Evolutionary conservation across 2,113 vertebrate genomes (phyloP).

Genomic region (Nibea coibor): DNA sequence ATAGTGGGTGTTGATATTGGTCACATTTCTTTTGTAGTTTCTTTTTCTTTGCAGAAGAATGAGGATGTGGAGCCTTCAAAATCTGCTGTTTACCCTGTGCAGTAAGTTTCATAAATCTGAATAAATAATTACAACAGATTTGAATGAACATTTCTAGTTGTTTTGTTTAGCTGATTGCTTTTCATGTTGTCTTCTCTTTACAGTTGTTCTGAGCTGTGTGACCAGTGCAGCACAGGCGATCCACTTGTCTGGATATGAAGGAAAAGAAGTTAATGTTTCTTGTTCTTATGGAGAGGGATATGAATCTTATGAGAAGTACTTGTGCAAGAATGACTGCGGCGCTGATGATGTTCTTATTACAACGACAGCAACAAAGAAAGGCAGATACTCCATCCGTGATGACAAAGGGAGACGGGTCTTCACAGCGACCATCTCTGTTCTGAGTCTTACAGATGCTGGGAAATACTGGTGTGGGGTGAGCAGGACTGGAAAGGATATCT

Average conservation of each 20-base stretch:
- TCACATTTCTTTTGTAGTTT: background rate
- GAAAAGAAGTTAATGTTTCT: background rate
- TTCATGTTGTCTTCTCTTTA: background rate
- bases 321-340: constrained; percentile 42
- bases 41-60: constrained; percentile 6
- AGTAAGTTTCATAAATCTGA: constrained; percentile 36
- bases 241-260: constrained; percentile 33
- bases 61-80: constrained; percentile 29
- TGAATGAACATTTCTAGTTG: background rate
- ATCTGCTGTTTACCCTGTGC: constrained; percentile 21
- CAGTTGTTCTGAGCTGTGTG: constrained; percentile 18
- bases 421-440: constrained; percentile 23
- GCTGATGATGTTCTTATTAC: constrained; percentile 13
- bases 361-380: background rate
- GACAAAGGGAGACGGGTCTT: background rate
- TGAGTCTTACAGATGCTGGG: background rate
- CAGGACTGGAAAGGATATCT: constrained; percentile 1
- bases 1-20: background rate
- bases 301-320: constrained; percentile 54
- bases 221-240: background rate
- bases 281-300: constrained; percentile 25
- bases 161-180: background rate
- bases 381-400: constrained; percentile 34
- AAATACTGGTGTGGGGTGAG: constrained; percentile 61
- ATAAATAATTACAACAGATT: background rate